Evolutionary conservation across 2,888 invertebrate genomes (phyloP).

Genomic region (Dysmachus trigonus): DNA sequence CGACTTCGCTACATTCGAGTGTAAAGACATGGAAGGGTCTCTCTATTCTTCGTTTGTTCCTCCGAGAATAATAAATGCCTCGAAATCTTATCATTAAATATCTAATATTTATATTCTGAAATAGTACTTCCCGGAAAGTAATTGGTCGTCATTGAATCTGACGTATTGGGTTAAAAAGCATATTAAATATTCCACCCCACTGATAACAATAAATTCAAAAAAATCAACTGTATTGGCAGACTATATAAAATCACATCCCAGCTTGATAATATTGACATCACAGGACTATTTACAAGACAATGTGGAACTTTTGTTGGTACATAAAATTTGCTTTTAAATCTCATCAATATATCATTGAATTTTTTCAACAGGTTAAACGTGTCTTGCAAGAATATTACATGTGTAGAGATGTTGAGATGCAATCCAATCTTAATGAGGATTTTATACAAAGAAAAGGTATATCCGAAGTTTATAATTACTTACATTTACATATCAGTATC

Average conservation of each 20-base stretch:
- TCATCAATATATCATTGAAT: not conserved
- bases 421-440: not conserved
- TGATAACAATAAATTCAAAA: constrained; percentile 76
- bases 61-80: not conserved
- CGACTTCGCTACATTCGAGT: no score
- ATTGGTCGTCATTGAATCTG: constrained; percentile 66
- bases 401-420: not conserved
- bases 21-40: no score
- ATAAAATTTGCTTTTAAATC: not conserved
- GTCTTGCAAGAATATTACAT: not conserved
- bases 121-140: constrained; percentile 68
- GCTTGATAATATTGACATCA: constrained; percentile 81
- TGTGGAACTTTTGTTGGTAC: not conserved
- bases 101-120: not conserved
- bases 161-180: constrained; percentile 72
- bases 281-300: constrained; percentile 70
- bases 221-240: constrained; percentile 76
- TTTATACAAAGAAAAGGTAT: not conserved
- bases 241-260: constrained; percentile 74
- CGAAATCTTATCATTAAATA: not conserved
- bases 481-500: not conserved
- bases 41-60: no score
- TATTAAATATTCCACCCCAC: constrained; percentile 70
- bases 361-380: not conserved
- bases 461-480: not conserved